Base-by-base conservation (phyloP, 2,888 invertebrate genomes). In the Phrixothrix hirtus region DNA sequence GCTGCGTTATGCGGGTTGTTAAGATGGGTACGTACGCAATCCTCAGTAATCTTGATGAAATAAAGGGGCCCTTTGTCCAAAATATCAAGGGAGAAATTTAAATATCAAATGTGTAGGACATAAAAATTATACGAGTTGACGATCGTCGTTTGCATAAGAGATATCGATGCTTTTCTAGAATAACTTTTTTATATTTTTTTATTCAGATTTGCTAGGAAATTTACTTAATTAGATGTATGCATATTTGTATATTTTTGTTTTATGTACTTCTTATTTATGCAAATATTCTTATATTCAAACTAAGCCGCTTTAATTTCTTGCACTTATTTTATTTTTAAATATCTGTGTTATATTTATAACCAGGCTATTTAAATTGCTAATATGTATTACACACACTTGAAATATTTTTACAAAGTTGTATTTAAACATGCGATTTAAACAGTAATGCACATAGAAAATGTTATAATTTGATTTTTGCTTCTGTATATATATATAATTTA, bases 1-100 rank as follows among this genome's bases (percentile, higher is more conserved):
- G 57, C 55, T 49, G 57, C 48, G 53, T 60, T 58, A 60, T 60
- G 58, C 58, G 60, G 60, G 58, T 52, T 54, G 55, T 57, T 54
- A 58, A 60, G 52, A 56, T 50, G 45, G 39, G 47, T 47, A 47
- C 32, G 53, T 50, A 54, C 53, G 48, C 45, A 49, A 36, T 51
- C 44, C 49, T 48, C 38, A 51, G 41, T 45, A 50, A 50, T 50
- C 43, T 47, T 50, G 43, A 50, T 50, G 35, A 31, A 37, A 43
- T 43, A 38, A 38, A 43, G 43, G 44, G 13, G 14, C 27, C 35
- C 48, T 57, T 55, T 47, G 42, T 49, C 37, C 53, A 37, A 30
- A 21, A 30, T 15, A 54, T 50, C 41, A 50, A 53, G 50, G 46
- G 52, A 41, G 44, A 52, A 58, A 58, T 55, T 57, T 57, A 54